phyloP scores from a whole-genome alignment of 2,797 vertebrate species.

The Poeciliopsis paucimaculata region DNA sequence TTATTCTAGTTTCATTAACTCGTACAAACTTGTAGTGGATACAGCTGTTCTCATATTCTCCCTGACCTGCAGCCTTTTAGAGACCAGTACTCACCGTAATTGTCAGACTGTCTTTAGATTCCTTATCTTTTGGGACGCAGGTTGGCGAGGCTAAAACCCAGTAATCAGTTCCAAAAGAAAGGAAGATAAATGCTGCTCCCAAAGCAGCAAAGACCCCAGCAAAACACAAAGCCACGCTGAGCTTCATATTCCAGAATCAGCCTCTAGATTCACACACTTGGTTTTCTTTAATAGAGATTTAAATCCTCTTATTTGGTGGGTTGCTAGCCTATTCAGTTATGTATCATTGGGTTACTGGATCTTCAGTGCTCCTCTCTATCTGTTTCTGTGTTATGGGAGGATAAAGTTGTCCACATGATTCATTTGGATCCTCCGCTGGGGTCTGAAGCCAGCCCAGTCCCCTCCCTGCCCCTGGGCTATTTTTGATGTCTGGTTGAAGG shows the following conservation, averaged over 20 bases:
- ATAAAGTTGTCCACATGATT: constrained; percentile 68
- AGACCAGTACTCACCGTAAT: constrained; percentile 55
- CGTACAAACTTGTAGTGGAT: background rate
- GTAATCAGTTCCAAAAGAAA: constrained; percentile 97
- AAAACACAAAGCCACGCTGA: constrained; percentile 91
- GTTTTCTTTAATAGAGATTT: constrained; percentile 30
- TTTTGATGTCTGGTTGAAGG: constrained; percentile 88
- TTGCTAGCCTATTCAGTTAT: constrained; percentile 11
- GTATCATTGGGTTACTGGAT: constrained; percentile 32
- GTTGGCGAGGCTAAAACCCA: constrained; percentile 93
- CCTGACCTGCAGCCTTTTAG: constrained; percentile 7
- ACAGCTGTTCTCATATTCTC: background rate
- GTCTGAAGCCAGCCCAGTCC: constrained; percentile 66
- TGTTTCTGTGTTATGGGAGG: constrained; percentile 56
- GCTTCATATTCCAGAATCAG: constrained; percentile 83
- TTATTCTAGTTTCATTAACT: background rate
- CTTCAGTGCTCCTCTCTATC: constrained; percentile 33
- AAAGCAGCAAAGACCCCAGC: constrained; percentile 93
- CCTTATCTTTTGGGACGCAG: constrained; percentile 66
- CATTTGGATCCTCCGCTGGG: constrained; percentile 60
- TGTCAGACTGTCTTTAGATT: constrained; percentile 19
- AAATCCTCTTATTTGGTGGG: constrained; percentile 33
- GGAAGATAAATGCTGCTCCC: constrained; percentile 88
- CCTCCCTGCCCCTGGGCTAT: constrained; percentile 79
- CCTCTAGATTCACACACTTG: constrained; percentile 27